Evolutionary conservation across 2,113 vertebrate genomes (phyloP), one percentile per base, ranked within the genome.

Genomic region (Cariama cristata): DNA sequence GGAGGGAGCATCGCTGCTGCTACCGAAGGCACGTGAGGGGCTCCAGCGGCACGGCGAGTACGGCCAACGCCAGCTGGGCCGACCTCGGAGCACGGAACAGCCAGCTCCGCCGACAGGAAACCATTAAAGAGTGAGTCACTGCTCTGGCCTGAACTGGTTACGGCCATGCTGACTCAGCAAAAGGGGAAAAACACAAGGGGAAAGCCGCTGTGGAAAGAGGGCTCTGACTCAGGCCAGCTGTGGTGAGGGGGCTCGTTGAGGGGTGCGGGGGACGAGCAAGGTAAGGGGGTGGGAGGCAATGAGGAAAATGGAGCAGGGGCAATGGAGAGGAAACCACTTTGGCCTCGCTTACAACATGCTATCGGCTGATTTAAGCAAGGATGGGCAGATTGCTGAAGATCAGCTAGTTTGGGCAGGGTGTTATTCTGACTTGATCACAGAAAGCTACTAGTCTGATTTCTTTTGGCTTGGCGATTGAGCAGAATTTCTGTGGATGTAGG

Each of bases 51-150:
- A 55, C 81, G 28, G 38, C 2, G 28, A 74, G 20, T 30, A 21
- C 45, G 33, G 82, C 55, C 55, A 53, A 23, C 13, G 40, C 85
- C 85, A 94, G 91, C 91, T 90, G 92, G 80, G 93, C 59, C 5
- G 27, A 71, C 87, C 81, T 40, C 7, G 17, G 59, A 75, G 59
- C 3, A 1, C 6, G 11, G 56, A 62, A 89, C 40, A 27, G 90
- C 88, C 79, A 72, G 86, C 91, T 58, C 17, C 17, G n/a, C 90
- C 8, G 44, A 80, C 92, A 94, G 95, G 80, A 90, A 85, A 96
- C 97, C 96, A 96, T 96, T 97, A 86, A 42, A 27, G 75, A 0
- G 5, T 97, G 98, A 98, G 79, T 98, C 98, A 98, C 77, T 84
- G 38, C 53, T 86, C 93, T 95, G 95, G 97, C 71, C 33, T 84